A percentile compares a stretch with the other conserved stretches of the same genome.
Evolutionary conservation across 2,113 vertebrate species (phyloP).

Genomic region (Eupsittula cactorum): DNA sequence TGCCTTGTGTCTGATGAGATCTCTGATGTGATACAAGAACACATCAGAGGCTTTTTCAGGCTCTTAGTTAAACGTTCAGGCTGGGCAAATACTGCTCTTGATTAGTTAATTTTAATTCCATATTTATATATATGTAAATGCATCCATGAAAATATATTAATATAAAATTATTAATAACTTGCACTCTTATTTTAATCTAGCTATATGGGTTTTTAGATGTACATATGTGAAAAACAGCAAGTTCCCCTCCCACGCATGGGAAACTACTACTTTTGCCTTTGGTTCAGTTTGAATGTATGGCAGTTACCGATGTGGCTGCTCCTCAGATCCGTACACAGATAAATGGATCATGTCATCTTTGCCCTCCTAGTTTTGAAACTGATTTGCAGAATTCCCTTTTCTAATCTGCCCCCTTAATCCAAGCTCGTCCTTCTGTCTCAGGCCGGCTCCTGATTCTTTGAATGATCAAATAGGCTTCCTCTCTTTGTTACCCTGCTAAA

Average conservation of each 20-base stretch:
- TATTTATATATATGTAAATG: background rate
- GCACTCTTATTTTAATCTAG: background rate
- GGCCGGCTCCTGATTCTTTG: background rate
- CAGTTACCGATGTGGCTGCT: background rate
- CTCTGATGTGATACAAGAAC: background rate
- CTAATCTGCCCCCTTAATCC: background rate
- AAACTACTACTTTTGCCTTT: background rate
- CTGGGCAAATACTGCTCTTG: background rate
- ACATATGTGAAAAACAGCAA: background rate
- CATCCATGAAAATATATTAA: background rate
- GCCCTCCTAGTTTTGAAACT: background rate
- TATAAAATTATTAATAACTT: background rate
- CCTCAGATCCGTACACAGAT: background rate
- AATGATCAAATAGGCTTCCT: conserved; percentile 28
- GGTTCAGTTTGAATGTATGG: background rate
- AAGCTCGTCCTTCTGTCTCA: background rate
- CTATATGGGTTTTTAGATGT: background rate
- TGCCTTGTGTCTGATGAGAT: background rate
- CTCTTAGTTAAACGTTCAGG: background rate
- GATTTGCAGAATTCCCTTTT: background rate
- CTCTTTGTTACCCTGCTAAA: background rate
- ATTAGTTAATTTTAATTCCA: background rate
- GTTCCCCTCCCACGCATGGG: background rate
- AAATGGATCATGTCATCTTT: background rate
- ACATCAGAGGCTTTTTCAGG: background rate